phyloP scores from a whole-genome alignment of 1,140 invertebrate species.

The Anoplolepis gracilipes region DNA sequence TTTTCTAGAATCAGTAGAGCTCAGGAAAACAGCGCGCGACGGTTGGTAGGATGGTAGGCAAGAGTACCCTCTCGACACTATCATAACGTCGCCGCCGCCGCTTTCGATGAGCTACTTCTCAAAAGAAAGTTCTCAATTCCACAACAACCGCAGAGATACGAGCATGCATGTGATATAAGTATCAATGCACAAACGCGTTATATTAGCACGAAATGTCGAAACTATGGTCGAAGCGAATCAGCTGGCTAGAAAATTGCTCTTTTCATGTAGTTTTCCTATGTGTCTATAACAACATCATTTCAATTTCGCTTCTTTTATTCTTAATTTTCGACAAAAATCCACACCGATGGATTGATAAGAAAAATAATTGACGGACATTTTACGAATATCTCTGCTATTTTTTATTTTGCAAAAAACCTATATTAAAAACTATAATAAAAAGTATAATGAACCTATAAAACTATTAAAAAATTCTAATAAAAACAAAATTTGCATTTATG shows the following conservation, averaged over 20 bases:
- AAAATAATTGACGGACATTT: not conserved
- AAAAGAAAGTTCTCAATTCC: conserved; percentile 59
- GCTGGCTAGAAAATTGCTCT: not conserved
- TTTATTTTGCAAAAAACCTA: not conserved
- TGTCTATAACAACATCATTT: conserved; percentile 23
- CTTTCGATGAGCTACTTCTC: conserved; percentile 59
- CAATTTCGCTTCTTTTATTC: conserved; percentile 12
- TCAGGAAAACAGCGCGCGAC: not conserved
- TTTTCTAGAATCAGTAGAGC: conserved; percentile 8
- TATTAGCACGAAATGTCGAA: too few species aligned
- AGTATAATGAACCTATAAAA: too few species aligned
- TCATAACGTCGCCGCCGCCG: not conserved
- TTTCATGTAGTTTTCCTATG: not conserved
- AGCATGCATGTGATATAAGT: conserved; percentile 30
- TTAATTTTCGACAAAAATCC: conserved; percentile 1
- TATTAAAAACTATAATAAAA: too few species aligned
- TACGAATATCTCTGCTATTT: not conserved
- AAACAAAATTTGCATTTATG: too few species aligned
- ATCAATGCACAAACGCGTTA: conserved; percentile 1
- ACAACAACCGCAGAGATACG: conserved; percentile 32
- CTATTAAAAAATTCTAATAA: too few species aligned
- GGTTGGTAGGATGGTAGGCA: not conserved
- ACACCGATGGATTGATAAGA: not conserved
- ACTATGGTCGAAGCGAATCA: conserved; percentile 5
- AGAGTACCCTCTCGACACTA: conserved; percentile 19